Base-by-base conservation (phyloP, 2,797 vertebrate species). In the Mus caroli region DNA sequence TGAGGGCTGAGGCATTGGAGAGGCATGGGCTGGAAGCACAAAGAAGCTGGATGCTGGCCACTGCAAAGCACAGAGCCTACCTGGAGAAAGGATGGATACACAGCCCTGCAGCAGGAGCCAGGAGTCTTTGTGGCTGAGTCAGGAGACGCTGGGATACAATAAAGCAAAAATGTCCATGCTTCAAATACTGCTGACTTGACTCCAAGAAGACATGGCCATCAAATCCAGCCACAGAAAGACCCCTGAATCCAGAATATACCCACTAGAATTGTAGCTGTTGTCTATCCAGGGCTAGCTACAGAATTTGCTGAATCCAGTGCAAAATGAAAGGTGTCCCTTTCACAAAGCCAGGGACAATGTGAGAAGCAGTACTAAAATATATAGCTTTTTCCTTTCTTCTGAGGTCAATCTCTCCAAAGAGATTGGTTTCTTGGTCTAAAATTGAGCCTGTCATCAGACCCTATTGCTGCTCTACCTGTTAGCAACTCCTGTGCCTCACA, bases 321-420 rank as follows among this genome's bases (percentile, higher is more conserved):
- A 82, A 90, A 90, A 78, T 58, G 34, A 77, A 95, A 91, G 31
- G 34, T 46, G 34, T 64, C 40, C 19, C 40, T 88, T 82, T 31
- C 52, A 71, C 8, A 67, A 73, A 89, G 85, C 40, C 9, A 14
- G 46, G 20, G 34, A 37, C 4, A 69, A 10, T 37, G 22, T 86
- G 84, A 86, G 12, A 31, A 52, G n/a, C 34, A 24, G 19, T 31
- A 28, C n/a, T 40, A 91, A 94, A 79, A 34, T 58, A 58, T 34
- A 78, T 26, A 90, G 52, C 22, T 52, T 17, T 89, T 82, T 60
- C 37, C 52, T 97, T 94, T 89, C 46, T 85, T 85, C 78, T 85
- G 31, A 50, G 40, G 11, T 79, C 28, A 40, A 1, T 87, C 46
- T 92, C 89, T 67, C 88, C 60, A 83, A 71, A 73, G 82, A 40